Percentiles rank a stretch among this genome's conserved stretches.
Conservation (phyloP, 1,140 invertebrate species). For the Conopomorpha cramerella region DNA sequence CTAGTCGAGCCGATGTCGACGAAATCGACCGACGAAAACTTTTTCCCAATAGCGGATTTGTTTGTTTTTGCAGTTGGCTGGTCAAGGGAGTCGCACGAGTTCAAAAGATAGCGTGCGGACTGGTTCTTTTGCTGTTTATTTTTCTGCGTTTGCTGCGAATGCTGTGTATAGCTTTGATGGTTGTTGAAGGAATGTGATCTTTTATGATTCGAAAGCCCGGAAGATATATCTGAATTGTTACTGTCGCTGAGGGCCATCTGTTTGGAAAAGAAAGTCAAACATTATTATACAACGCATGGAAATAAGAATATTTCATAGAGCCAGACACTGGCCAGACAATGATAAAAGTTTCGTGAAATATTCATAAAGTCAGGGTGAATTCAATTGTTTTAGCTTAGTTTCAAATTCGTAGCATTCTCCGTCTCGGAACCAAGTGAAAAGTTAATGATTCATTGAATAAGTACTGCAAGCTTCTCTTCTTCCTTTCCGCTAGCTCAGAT, state of each 20-base stretch:
- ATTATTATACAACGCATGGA: too few relatives aligned
- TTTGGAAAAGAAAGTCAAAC: constrained; percentile 8
- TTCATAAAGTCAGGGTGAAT: too few relatives aligned
- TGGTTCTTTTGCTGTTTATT: constrained; percentile 61
- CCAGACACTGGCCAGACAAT: too few relatives aligned
- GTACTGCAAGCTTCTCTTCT: too few relatives aligned
- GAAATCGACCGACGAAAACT: constrained; percentile 52
- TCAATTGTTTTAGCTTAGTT: too few relatives aligned
- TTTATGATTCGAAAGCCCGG: constrained; percentile 60
- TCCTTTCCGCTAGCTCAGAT: too few relatives aligned
- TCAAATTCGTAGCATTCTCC: too few relatives aligned
- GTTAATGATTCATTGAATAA: too few relatives aligned
- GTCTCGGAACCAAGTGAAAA: too few relatives aligned
- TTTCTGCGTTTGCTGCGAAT: constrained; percentile 60
- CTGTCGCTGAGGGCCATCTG: constrained; percentile 56
- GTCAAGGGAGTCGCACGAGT: constrained; percentile 54
- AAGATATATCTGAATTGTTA: constrained; percentile 37
- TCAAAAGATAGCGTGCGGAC: constrained; percentile 47
- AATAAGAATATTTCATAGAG: too few relatives aligned
- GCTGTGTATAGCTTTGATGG: constrained; percentile 67
- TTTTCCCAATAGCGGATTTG: constrained; percentile 41
- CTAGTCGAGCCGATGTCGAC: constrained; percentile 33
- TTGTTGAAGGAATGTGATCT: constrained; percentile 69
- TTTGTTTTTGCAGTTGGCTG: constrained; percentile 40
- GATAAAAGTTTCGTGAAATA: too few relatives aligned